A percentile compares a stretch with the other conserved stretches of the same genome.
These are phyloP conservation scores for Zelleria hepariella DNA, from an alignment of 2,888 invertebrate genomes.

Conservation along the genomic window DNA sequence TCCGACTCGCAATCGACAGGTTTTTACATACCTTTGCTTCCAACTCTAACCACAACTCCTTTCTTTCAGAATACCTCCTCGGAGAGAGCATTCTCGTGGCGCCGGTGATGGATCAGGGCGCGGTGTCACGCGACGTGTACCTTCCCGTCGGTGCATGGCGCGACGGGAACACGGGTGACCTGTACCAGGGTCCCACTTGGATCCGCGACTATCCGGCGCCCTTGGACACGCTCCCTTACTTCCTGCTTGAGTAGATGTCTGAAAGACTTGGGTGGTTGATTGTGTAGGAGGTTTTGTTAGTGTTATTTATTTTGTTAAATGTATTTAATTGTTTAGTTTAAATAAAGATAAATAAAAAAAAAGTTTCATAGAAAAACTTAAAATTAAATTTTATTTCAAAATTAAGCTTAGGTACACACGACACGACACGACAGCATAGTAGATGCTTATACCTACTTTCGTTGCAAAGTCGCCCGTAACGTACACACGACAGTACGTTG, in stretches of 20 bases:
- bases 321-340: too few species aligned
- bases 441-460: too few species aligned
- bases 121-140: constrained; percentile 75
- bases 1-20: too few species aligned
- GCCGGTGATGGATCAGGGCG: constrained; percentile 76
- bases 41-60: constrained; percentile 2
- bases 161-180: constrained; percentile 52
- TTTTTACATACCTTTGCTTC: too few species aligned
- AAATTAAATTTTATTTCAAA: too few species aligned
- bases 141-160: constrained; percentile 80
- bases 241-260: constrained; percentile 26
- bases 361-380: too few species aligned
- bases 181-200: constrained; percentile 67
- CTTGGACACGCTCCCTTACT: constrained; percentile 75
- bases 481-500: too few species aligned
- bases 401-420: too few species aligned
- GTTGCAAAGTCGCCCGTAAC: too few species aligned
- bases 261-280: background rate
- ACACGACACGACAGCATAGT: too few species aligned
- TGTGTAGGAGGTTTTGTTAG: background rate
- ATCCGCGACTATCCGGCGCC: constrained; percentile 74
- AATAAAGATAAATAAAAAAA: too few species aligned
- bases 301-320: too few species aligned
- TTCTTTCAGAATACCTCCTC: constrained; percentile 76
- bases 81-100: constrained; percentile 80